Percentiles rank a stretch among this genome's conserved stretches.
Evolutionary conservation across 1,140 invertebrate genomes (phyloP).

Genomic region (Caenorhabditis briggsae): DNA sequence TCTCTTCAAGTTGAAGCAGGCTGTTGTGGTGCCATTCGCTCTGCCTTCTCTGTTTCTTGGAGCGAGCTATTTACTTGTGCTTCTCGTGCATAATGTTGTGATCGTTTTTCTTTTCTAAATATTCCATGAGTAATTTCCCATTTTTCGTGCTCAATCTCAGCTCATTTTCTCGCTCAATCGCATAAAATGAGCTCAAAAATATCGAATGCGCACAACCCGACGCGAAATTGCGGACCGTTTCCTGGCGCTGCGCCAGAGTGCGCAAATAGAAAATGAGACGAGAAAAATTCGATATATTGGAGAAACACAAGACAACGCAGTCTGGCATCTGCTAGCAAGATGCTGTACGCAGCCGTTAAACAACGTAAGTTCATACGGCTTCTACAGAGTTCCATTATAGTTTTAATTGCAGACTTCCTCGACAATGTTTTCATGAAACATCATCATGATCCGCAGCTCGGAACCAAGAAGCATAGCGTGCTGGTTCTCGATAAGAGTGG

Average conservation of each 20-base stretch:
- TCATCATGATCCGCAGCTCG: neutral
- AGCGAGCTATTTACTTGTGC: too few species aligned
- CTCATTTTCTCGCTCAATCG: too few species aligned
- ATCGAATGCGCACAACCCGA: neutral
- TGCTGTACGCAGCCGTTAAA: slow-evolving; percentile 1
- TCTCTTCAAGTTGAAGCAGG: too few species aligned
- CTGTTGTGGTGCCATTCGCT: too few species aligned
- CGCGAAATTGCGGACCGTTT: neutral
- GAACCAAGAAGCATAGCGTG: neutral
- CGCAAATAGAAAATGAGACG: neutral
- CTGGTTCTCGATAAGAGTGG: slow-evolving; percentile 8
- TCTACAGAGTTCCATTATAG: neutral
- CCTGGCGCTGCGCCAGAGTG: neutral
- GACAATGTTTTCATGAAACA: neutral
- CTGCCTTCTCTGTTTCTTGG: too few species aligned
- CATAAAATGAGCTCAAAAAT: too few species aligned
- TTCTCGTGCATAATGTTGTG: too few species aligned
- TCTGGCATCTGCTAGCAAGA: neutral
- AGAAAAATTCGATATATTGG: neutral
- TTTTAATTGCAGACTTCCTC: slow-evolving; percentile 6
- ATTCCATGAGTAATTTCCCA: too few species aligned
- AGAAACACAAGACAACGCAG: neutral
- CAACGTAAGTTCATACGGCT: neutral
- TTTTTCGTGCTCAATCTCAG: too few species aligned
- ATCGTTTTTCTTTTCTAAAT: too few species aligned